Conservation (phyloP, 2,888 invertebrate species). For the Euzetes globulus region DNA sequence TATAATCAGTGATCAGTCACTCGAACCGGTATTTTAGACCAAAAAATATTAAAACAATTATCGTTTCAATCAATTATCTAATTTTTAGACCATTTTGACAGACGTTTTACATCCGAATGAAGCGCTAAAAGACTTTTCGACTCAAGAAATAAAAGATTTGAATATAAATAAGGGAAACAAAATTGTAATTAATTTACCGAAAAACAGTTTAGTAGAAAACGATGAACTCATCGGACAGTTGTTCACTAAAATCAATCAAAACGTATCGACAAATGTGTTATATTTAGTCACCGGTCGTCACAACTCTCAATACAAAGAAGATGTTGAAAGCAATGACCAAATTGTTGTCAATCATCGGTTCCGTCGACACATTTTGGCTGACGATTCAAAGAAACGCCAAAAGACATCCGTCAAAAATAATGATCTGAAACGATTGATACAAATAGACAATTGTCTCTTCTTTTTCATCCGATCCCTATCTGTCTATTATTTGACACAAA, state of each 20-base stretch:
- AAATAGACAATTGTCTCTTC: background rate
- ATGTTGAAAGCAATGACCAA: background rate
- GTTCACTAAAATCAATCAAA: slow-evolving; percentile 5
- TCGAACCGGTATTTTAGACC: background rate
- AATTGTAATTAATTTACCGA: slow-evolving; percentile 6
- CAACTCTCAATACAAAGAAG: background rate
- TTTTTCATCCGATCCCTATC: background rate
- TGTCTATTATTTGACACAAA: background rate
- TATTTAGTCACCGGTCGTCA: slow-evolving; percentile 1
- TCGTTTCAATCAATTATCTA: background rate
- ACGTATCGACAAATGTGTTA: background rate
- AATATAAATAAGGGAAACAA: slow-evolving; percentile 3
- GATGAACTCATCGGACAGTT: slow-evolving; percentile 5
- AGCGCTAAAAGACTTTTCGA: slow-evolving; percentile 13
- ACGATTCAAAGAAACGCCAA: background rate
- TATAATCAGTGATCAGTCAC: background rate
- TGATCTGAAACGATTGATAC: background rate
- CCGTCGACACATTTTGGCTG: background rate
- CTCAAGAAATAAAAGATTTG: slow-evolving; percentile 2
- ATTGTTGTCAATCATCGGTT: background rate
- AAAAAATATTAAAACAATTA: too few species aligned
- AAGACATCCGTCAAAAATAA: background rate
- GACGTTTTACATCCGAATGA: slow-evolving; percentile 15
- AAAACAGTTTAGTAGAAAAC: slow-evolving; percentile 8
- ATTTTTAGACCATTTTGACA: background rate